A percentile compares a stretch with the other conserved stretches of the same genome.
Conservation (phyloP, 2,113 vertebrate species). For the Ploceus nigricollis region DNA sequence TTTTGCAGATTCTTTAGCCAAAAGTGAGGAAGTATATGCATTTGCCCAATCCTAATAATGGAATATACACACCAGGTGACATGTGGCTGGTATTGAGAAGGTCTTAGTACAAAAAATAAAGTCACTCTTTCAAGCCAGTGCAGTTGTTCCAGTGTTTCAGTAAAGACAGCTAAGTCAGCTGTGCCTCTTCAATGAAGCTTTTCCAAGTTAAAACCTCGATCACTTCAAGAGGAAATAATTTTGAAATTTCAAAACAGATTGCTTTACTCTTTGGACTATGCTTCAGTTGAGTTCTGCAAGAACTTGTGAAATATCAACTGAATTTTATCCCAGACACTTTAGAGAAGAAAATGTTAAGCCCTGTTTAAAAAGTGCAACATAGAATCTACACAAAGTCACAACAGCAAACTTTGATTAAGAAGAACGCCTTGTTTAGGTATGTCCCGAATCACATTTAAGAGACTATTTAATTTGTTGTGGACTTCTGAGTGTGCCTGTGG, state of each 20-base stretch:
- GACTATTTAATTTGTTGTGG: neutral
- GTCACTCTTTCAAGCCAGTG: neutral
- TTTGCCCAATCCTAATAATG: neutral
- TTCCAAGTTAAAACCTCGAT: neutral
- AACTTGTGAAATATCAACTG: neutral
- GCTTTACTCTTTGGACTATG: neutral
- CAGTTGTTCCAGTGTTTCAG: neutral
- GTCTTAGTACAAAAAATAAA: neutral
- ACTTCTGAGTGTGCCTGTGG: neutral
- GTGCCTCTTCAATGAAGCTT: neutral
- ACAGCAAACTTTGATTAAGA: slow-evolving; percentile 2
- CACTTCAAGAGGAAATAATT: neutral
- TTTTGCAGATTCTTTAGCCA: neutral
- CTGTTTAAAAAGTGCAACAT: neutral
- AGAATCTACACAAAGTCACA: slow-evolving; percentile 16
- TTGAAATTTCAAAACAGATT: neutral
- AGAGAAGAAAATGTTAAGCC: neutral
- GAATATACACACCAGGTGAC: neutral
- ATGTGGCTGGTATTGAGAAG: neutral
- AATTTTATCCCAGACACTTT: neutral
- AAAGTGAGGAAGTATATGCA: neutral
- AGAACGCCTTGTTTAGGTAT: neutral
- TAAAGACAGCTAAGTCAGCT: neutral
- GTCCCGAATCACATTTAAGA: neutral
- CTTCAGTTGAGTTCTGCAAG: neutral